A percentile compares a stretch with the other conserved stretches of the same genome.
Evolutionary conservation across 2,113 vertebrate genomes (phyloP).

Genomic region (Ciconia boyciana): DNA sequence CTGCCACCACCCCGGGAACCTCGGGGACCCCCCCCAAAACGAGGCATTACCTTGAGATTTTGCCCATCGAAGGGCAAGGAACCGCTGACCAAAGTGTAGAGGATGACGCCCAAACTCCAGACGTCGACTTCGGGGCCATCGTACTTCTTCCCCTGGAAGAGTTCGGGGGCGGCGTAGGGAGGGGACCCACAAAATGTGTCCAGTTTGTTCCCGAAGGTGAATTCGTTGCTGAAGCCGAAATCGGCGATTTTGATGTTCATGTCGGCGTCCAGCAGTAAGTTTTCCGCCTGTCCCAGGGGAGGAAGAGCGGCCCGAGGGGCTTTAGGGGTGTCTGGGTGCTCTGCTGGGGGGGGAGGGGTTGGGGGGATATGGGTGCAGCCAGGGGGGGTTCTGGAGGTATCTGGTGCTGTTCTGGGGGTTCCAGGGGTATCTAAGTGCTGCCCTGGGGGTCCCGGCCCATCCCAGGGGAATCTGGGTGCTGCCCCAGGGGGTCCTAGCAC

Average conservation of each 20-base stretch:
- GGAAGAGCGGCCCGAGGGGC: too few relatives aligned
- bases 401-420: neutral
- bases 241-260: conserved; percentile 91
- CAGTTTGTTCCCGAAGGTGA: conserved; percentile 85
- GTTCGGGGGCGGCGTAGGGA: conserved; percentile 87
- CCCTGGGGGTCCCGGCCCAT: neutral
- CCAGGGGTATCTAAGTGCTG: too few relatives aligned
- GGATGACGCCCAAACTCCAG: conserved; percentile 90
- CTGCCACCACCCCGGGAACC: fast-evolving
- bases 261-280: conserved; percentile 84
- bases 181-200: conserved; percentile 92
- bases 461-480: neutral
- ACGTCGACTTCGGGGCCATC: conserved; percentile 90
- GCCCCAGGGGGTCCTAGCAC: too few relatives aligned
- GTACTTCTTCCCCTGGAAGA: conserved; percentile 93
- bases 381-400: too few relatives aligned
- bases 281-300: conserved; percentile 92
- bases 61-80: conserved; percentile 89
- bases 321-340: too few relatives aligned
- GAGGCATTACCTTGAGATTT: conserved; percentile 79
- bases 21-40: too few relatives aligned
- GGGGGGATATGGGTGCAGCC: too few relatives aligned
- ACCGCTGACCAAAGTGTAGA: conserved; percentile 90
- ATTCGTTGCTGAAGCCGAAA: conserved; percentile 93
- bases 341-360: too few relatives aligned